phyloP scores from a whole-genome alignment of 2,113 vertebrate species.

The Taurulus bubalis region DNA sequence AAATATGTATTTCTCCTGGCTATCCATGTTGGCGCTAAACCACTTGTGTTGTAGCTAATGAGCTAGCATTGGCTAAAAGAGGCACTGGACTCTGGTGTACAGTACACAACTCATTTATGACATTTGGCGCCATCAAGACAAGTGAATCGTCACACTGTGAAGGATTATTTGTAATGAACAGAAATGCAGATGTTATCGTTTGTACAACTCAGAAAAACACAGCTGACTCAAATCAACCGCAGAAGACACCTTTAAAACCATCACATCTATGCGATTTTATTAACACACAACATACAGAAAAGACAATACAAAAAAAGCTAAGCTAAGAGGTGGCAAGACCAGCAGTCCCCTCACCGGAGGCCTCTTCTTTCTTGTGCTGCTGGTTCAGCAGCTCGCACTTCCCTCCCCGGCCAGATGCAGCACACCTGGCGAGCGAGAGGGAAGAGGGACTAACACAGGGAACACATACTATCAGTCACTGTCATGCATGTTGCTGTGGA shows the following conservation, averaged over 20 bases:
- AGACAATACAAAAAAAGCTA: too few species aligned
- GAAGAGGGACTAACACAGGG: background rate
- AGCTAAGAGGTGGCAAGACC: too few species aligned
- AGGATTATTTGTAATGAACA: background rate
- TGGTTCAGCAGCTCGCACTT: too few species aligned
- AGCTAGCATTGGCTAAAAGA: background rate
- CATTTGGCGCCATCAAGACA: background rate
- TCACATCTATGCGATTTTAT: too few species aligned
- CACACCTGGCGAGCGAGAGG: too few species aligned
- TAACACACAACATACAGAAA: too few species aligned
- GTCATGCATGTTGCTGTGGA: background rate
- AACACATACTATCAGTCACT: background rate
- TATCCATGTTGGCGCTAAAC: background rate
- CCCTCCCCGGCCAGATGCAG: too few species aligned
- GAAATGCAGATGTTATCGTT: background rate
- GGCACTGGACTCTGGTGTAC: background rate
- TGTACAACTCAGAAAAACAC: background rate
- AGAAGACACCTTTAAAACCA: too few species aligned
- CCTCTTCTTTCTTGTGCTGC: too few species aligned
- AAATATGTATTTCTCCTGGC: background rate
- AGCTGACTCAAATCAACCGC: too few species aligned
- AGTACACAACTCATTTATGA: background rate
- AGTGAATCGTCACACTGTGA: background rate
- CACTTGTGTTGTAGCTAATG: background rate
- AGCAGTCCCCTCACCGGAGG: too few species aligned